A percentile compares a stretch with the other conserved stretches of the same genome.
These are phyloP conservation scores for Hyperoplus immaculatus DNA, from an alignment of 2,797 vertebrate species.

Conservation along the genomic window DNA sequence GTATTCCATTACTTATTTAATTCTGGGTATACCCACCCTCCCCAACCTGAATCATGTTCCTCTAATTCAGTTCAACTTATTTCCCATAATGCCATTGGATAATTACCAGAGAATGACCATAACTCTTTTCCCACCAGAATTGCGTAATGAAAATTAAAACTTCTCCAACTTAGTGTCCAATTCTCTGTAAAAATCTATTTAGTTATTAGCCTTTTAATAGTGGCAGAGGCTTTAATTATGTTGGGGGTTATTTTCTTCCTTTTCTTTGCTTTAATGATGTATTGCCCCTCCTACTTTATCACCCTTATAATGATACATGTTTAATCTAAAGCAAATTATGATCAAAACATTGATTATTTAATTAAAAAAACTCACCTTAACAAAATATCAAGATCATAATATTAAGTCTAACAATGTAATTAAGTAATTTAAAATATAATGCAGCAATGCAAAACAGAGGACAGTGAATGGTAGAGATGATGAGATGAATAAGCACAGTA, in stretches of 20 bases:
- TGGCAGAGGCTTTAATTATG: not conserved
- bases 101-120: constrained; percentile 23
- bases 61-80: constrained; percentile 25
- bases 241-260: not conserved
- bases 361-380: not conserved
- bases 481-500: constrained; percentile 28
- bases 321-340: not conserved
- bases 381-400: constrained; percentile 7
- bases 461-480: constrained; percentile 10
- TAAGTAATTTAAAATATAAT: constrained; percentile 1
- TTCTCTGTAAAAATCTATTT: not conserved
- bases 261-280: not conserved
- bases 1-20: not conserved
- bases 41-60: constrained; percentile 23
- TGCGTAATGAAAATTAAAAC: constrained; percentile 26
- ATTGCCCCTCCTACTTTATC: not conserved
- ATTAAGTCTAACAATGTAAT: constrained; percentile 12
- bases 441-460: not conserved
- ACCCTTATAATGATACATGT: not conserved
- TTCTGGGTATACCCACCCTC: not conserved
- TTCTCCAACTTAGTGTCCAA: constrained; percentile 4
- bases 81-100: constrained; percentile 30
- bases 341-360: not conserved
- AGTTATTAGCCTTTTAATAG: constrained; percentile 22
- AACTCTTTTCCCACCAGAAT: constrained; percentile 15